Percentiles rank a stretch among this genome's conserved stretches.
Conservation (phyloP, 2,113 vertebrate genomes). For the Copsychus sechellarum region DNA sequence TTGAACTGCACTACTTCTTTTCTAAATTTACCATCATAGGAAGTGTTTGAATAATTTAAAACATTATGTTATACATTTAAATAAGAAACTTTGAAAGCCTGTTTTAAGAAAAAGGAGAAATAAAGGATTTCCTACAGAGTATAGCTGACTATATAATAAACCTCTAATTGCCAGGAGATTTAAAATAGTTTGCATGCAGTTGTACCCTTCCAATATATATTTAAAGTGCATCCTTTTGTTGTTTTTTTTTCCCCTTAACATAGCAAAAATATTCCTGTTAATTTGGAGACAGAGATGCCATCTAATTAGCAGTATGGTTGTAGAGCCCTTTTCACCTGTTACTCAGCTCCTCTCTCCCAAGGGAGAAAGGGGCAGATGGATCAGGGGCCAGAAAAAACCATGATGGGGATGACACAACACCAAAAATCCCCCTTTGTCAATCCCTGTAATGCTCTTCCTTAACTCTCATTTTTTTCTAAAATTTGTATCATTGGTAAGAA, state of each 20-base stretch:
- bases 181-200: not conserved
- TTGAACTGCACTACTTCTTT: not conserved
- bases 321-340: not conserved
- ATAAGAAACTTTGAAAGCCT: not conserved
- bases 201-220: not conserved
- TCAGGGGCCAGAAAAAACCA: not conserved
- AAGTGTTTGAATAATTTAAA: conserved; percentile 1
- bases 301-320: not conserved
- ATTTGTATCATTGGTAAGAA: not conserved
- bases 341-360: not conserved
- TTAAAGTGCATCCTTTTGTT: not conserved
- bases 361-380: not conserved
- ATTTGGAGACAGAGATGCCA: not conserved
- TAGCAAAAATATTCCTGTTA: not conserved
- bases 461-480: not conserved
- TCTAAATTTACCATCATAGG: not conserved
- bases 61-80: not conserved
- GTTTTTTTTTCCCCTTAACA: not conserved
- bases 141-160: not conserved
- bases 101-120: not conserved
- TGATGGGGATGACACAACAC: rapidly evolving
- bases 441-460: not conserved
- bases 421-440: not conserved
- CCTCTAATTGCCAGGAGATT: not conserved
- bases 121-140: not conserved